phyloP scores from a whole-genome alignment of 2,113 vertebrate genomes.

The Aptenodytes forsteri region DNA sequence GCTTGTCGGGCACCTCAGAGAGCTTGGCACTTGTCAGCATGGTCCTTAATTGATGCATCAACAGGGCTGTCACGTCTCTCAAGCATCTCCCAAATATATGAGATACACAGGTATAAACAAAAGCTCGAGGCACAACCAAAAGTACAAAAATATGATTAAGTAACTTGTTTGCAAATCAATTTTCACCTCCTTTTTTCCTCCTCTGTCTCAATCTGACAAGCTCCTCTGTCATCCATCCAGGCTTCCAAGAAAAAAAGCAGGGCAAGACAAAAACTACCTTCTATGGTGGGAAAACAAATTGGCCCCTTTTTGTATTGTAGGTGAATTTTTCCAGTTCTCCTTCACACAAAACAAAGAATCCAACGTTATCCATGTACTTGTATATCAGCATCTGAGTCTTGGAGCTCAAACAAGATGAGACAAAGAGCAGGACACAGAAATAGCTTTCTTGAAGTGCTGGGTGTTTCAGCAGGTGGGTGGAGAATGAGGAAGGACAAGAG shows the following conservation, averaged over 20 bases:
- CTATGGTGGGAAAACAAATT: background rate
- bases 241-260: background rate
- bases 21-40: background rate
- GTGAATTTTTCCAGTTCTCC: background rate
- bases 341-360: background rate
- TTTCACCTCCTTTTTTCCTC: background rate
- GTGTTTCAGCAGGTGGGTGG: background rate
- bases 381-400: background rate
- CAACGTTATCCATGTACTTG: rapidly evolving
- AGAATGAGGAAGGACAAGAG: background rate
- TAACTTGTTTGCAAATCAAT: background rate
- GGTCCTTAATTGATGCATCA: background rate
- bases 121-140: background rate
- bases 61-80: background rate
- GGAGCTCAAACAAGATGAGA: background rate
- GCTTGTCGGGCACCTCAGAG: background rate
- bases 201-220: background rate
- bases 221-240: background rate
- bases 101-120: background rate
- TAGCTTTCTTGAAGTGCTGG: background rate
- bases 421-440: background rate
- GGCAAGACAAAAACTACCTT: background rate
- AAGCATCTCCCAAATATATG: background rate
- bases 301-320: background rate
- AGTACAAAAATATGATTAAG: background rate